Conservation (phyloP, 1,140 invertebrate species). For the Parasteatoda tepidariorum region DNA sequence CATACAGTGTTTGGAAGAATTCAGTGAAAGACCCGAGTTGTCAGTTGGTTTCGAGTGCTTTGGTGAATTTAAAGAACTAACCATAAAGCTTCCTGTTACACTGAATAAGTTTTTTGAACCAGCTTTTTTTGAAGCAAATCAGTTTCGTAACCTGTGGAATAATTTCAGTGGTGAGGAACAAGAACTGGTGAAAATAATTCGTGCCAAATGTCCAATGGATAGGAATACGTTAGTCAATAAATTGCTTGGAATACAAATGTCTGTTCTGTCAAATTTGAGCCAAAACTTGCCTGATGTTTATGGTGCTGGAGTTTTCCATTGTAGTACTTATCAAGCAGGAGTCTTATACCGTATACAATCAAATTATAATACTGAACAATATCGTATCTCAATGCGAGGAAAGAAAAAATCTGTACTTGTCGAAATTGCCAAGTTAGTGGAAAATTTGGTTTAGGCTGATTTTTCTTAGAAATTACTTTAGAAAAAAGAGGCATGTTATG, state of each 20-base stretch:
- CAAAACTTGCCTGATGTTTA: conserved; percentile 99
- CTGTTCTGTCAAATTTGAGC: conserved; percentile 87
- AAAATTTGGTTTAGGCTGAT: no score
- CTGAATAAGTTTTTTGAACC: conserved; percentile 99
- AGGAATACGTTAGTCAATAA: conserved; percentile 82
- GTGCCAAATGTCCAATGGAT: conserved; percentile 89
- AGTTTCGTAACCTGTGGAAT: conserved; percentile 98
- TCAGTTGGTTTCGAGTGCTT: conserved; percentile 73
- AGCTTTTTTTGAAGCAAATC: conserved; percentile 97
- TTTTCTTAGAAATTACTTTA: no score
- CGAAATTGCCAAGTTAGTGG: no score
- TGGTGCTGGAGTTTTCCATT: conserved; percentile 97
- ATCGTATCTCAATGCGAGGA: no score
- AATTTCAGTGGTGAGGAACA: conserved; percentile 95
- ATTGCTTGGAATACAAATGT: conserved; percentile 94
- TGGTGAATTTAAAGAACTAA: conserved; percentile 89
- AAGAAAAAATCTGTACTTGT: no score
- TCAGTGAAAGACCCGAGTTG: conserved; percentile 74
- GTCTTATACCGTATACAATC: conserved; percentile 92
- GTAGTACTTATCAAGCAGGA: conserved; percentile 91
- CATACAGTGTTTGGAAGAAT: conserved; percentile 96
- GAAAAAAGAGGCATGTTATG: no score
- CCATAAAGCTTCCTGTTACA: conserved; percentile 92
- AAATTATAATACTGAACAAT: no score
- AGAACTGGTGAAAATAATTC: conserved; percentile 97